Base-by-base conservation (phyloP, 2,113 vertebrate genomes). In the Antennarius striatus region DNA sequence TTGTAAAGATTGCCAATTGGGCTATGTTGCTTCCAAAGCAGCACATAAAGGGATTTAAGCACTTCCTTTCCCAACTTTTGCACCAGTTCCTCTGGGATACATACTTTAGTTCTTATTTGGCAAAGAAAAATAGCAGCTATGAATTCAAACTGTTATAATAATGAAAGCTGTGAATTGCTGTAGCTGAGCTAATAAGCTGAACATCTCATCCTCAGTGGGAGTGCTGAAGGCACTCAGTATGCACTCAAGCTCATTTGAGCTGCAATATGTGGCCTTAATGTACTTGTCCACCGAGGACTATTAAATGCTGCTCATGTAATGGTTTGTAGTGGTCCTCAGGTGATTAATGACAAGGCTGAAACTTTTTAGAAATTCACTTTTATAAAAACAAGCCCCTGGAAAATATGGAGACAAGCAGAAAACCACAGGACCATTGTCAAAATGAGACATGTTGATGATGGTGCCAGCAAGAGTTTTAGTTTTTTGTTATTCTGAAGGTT, bases 331-430 rank as follows among this genome's bases (percentile, higher is more conserved):
- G 0, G 50, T 62, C 61, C 68, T 68, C 36, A 5, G 32, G 32
- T 49, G 48, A 45, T 55, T 16, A 17, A 55, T 70, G 77, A 83
- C 50, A 39, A 64, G 77, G 43, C 55, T 40, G 30, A 55, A 43
- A 56, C 59, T 62, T 70, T 49, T 40, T 62, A 53, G 81, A 76
- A 71, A 46, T 42, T 63, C 78, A 52, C 58, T 75, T 71, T 62
- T 42, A 14, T 83, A 83, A 77, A 65, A 56, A 82, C 67, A 73
- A 81, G 68, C 83, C 77, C 73, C 82, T 76, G 80, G 80, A 80
- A 83, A 63, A 68, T 71, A 68, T 71, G 73, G 77, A 87, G 85
- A 82, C 78, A 87, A 89, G 83, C 71, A 71, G 14, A 63, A 63
- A 60, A 56, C 78, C 13, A 7, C 61, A 7, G 67, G 81, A 82